phyloP scores from a whole-genome alignment of 2,113 vertebrate genomes.

The Syngnathus scovelli region DNA sequence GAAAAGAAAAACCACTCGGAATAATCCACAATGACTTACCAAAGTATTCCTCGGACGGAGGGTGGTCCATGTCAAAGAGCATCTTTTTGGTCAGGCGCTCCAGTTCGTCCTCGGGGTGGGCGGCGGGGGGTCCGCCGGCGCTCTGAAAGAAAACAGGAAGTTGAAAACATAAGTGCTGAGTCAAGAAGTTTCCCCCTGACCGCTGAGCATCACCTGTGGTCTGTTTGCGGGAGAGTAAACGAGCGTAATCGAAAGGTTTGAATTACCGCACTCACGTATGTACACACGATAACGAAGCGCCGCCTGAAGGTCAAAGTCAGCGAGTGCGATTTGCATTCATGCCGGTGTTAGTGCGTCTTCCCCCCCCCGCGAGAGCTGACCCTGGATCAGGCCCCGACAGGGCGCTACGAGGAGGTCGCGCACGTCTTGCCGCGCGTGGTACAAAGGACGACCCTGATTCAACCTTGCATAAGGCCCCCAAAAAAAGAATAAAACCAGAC shows the following conservation, averaged over 20 bases:
- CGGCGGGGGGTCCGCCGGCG: slow-evolving; percentile 46
- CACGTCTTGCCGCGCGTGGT: slow-evolving; percentile 43
- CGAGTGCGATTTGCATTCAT: slow-evolving; percentile 51
- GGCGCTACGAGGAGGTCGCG: slow-evolving; percentile 42
- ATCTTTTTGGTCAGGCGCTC: slow-evolving; percentile 98
- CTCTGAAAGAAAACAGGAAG: slow-evolving; percentile 48
- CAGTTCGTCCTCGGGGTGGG: slow-evolving; percentile 90
- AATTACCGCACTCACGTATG: background rate
- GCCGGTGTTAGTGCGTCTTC: slow-evolving; percentile 11
- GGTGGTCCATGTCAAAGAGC: slow-evolving; percentile 97
- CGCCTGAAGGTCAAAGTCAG: slow-evolving; percentile 46
- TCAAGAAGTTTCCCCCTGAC: slow-evolving; percentile 1
- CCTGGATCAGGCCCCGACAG: slow-evolving; percentile 56
- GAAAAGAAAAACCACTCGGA: background rate
- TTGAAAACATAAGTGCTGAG: background rate
- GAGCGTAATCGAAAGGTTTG: background rate
- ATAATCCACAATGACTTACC: slow-evolving; percentile 68
- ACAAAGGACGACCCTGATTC: slow-evolving; percentile 50
- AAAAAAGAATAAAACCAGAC: slow-evolving; percentile 9
- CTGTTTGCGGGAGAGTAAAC: slow-evolving; percentile 4
- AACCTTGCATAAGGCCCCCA: slow-evolving; percentile 45
- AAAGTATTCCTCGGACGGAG: slow-evolving; percentile 92
- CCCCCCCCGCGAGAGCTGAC: slow-evolving; percentile 51
- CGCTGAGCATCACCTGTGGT: slow-evolving; percentile 3
- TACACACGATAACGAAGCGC: slow-evolving; percentile 11